Base-by-base conservation (phyloP, 2,888 invertebrate species). In the Chorisops tibialis region DNA sequence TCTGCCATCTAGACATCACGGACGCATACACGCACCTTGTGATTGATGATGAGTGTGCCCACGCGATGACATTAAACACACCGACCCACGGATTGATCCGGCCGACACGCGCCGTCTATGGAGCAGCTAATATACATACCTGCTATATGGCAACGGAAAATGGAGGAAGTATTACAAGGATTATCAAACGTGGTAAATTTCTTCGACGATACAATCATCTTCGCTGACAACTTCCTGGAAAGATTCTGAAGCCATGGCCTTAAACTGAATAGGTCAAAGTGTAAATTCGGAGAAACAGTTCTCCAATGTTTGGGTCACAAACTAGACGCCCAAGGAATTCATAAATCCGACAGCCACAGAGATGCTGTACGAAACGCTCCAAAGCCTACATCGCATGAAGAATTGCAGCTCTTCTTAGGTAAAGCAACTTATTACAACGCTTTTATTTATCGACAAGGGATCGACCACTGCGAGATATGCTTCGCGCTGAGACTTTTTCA, bases 41-140 rank as follows among this genome's bases (percentile, higher is more conserved):
- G 1, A 16, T 66, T 14, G 63, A 66, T 35, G 65, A 67, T 3
- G 19, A 65, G 9, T 62, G 65, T 18, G 16, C 16, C n/a, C 39
- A 49, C n/a, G 50, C 60, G 1, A 11, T 63, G 41, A 61, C 56
- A n/a, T 16, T 61, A 12, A 63, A 63, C 18, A 63, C 63, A 9
- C 60, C 60, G 16, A 63, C 54, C 3, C 49, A 63, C 16, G 30
- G 45, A 43, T 37, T 66, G n/a, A 59, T 66, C 12, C 59, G 65
- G 2, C 63, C 63, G 7, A 30, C 30, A 30, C 30, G 30, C 9
- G 73, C 12, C 83, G 92, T 64, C 83, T 94, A 70, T 95, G 67
- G 63, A 2, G 30, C 30, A 30, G 30, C 30, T 2, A 30, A 30
- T 30, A 30, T n/a, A n/a, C n/a, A n/a, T 30, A 30, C 30, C 30